Evolutionary conservation across 2,797 vertebrate genomes (phyloP), one percentile per base, ranked within the genome.

Genomic region (Galago senegalensis): DNA sequence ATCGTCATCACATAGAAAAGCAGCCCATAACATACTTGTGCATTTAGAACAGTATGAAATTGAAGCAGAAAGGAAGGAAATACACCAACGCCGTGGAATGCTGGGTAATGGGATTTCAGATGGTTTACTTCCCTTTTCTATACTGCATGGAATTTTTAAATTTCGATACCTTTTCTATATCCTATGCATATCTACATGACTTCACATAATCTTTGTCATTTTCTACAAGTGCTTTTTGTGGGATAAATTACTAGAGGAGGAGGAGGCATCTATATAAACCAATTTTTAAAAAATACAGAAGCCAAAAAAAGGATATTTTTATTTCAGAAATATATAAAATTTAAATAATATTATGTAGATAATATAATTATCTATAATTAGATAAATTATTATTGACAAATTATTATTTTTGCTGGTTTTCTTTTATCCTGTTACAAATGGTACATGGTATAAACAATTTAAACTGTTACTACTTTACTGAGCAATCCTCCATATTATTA

Each of bases 381-480:
- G 40, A 43, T 43, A 43, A 43, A 43, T 43, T 43, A 43, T 43
- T 43, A 43, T 16, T 49, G 49, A 16, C 3, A 49, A 13, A 49
- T 49, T 49, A 63, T 94, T 43, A 87, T 72, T 82, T 83, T 34
- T 83, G 6, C 60, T 75, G 3, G 3, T 91, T 87, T 60, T 13
- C 31, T 93, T 87, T 49, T 91, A 80, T 81, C 29, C 40, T 96
- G 49, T 87, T 90, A 49, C 56, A 95, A 63, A 82, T 67, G 49
- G 7, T 13, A 21, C 9, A 14, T 31, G 12, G 0, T 46, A 93
- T 3, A 84, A 72, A 87, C 56, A 53, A 72, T 21, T 27, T 84
- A 89, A 91, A 61, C 14, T 76, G 17, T 72, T 65, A 65, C 27
- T 84, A 65, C 5, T 34, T 81, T 65, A 75, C 29, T 70, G 5